Evolutionary conservation across 1,140 invertebrate species (phyloP).

Genomic region (Eupeodes corollae): DNA sequence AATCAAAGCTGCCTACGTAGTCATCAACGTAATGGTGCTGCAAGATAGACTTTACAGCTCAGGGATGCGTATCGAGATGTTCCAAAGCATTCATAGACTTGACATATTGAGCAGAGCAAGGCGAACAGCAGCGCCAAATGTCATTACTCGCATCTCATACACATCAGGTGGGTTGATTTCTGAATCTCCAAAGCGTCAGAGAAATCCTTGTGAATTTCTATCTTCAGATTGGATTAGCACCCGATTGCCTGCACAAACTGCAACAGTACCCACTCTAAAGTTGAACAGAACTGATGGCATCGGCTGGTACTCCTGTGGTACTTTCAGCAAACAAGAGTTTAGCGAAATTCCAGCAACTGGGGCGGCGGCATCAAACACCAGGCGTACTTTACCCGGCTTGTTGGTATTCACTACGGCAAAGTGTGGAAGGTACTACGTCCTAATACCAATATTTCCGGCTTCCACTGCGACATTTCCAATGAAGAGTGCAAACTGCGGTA

Average conservation of each 20-base stretch:
- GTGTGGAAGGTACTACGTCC: conserved; percentile 29
- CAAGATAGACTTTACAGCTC: conserved; percentile 17
- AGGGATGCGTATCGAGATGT: conserved; percentile 9
- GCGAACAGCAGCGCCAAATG: conserved; percentile 27
- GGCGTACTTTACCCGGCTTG: conserved; percentile 16
- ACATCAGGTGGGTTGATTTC: neutral
- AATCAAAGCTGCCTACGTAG: neutral
- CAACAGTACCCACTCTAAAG: conserved; percentile 17
- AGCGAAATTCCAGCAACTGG: conserved; percentile 8
- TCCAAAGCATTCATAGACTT: conserved; percentile 15
- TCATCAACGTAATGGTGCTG: conserved; percentile 28
- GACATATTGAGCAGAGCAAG: conserved; percentile 18
- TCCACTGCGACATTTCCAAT: too few relatives aligned
- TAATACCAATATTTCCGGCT: too few relatives aligned
- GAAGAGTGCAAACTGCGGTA: too few relatives aligned
- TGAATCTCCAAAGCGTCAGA: conserved; percentile 20
- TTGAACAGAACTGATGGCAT: conserved; percentile 19
- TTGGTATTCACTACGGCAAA: conserved; percentile 16
- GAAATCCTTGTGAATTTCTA: conserved; percentile 11
- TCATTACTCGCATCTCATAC: conserved; percentile 22
- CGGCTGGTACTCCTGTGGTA: conserved; percentile 17
- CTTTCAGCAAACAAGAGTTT: conserved; percentile 16
- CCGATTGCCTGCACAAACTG: conserved; percentile 17
- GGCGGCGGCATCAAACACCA: conserved; percentile 19
- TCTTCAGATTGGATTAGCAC: conserved; percentile 25